Base-by-base conservation (phyloP, 2,888 invertebrate species). In the Idaea straminata region DNA sequence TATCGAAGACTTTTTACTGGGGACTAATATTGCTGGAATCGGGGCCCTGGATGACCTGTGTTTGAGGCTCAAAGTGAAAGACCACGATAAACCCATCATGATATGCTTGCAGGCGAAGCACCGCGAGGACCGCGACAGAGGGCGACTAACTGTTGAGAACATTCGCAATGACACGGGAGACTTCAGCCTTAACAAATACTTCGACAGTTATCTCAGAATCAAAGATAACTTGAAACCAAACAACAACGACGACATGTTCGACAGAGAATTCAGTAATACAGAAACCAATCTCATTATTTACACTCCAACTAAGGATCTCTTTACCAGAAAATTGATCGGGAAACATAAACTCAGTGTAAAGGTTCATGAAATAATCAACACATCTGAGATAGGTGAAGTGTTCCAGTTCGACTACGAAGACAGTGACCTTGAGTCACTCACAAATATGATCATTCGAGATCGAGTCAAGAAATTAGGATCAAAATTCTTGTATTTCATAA, bases 11-110 rank as follows among this genome's bases (percentile, higher is more conserved):
- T 82, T 74, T 69, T 68, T 73, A 63, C 72, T 82, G 62, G 82
- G 78, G 5, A 75, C 82, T 6, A 82, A 82, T 60, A 77, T 82
- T 57, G 73, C 69, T 59, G 76, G 75, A 13, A 78, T 82, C 59
- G 82, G 82, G 5, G 82, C 77, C n/a, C 73, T 82, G 15, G 82
- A 82, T 64, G 82, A 82, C 36, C 68, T 82, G 15, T 81, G 82
- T 62, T 74, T 81, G 34, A 72, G 79, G 69, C 81, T 72, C 58
- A 65, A 74, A 67, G 63, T 78, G 25, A 70, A 64, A 59, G 64
- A 63, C 57, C 59, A 68, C 25, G 25, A 66, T 6, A 71, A 72
- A 64, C 66, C 77, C 4, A 68, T 77, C 15, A 63, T 77, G n/a
- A 70, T 81, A 61, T 81, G 79, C 58, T 70, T 78, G 5, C 83